These are phyloP conservation scores for Hepsetus odoe DNA, from an alignment of 2,113 vertebrate genomes.

Conservation along the genomic window DNA sequence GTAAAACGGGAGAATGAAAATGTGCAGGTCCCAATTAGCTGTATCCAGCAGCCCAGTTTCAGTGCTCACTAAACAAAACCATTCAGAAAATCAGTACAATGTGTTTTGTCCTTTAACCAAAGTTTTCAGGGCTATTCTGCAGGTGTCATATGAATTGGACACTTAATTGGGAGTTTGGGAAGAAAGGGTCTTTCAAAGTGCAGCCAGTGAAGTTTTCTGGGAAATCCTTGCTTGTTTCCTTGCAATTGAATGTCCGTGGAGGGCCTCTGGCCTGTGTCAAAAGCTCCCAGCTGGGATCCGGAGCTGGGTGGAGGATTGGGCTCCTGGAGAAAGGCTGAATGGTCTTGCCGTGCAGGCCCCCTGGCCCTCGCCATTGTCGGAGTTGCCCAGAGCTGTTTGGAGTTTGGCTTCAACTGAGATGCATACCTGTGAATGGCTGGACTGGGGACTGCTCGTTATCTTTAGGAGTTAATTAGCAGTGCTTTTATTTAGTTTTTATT, in stretches of 20 bases:
- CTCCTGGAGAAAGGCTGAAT: constrained; percentile 44
- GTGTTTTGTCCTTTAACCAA: constrained; percentile 30
- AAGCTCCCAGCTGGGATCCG: constrained; percentile 55
- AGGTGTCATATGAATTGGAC: constrained; percentile 38
- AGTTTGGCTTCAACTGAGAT: constrained; percentile 40
- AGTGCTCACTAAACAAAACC: not conserved
- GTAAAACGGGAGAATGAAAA: constrained; percentile 21
- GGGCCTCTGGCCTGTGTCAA: constrained; percentile 49
- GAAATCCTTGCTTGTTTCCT: constrained; percentile 49
- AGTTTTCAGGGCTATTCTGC: constrained; percentile 33
- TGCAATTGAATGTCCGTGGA: constrained; percentile 49
- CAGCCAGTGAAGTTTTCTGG: constrained; percentile 46
- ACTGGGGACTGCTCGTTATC: constrained; percentile 33
- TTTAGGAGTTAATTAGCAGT: constrained; percentile 14
- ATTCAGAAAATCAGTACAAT: constrained; percentile 43
- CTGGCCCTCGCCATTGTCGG: constrained; percentile 34
- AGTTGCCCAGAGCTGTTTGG: constrained; percentile 26
- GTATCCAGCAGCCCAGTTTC: not conserved
- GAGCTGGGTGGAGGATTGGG: constrained; percentile 35
- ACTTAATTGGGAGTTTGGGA: constrained; percentile 49
- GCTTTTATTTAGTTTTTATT: not conserved
- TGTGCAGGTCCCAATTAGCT: constrained; percentile 8
- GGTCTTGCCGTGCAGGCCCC: constrained; percentile 37
- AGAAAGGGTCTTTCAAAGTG: constrained; percentile 46
- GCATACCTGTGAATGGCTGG: constrained; percentile 37